Evolutionary conservation across 1,140 invertebrate genomes (phyloP), one percentile per base, ranked within the genome.

Genomic region (Brachionus manjavacas): DNA sequence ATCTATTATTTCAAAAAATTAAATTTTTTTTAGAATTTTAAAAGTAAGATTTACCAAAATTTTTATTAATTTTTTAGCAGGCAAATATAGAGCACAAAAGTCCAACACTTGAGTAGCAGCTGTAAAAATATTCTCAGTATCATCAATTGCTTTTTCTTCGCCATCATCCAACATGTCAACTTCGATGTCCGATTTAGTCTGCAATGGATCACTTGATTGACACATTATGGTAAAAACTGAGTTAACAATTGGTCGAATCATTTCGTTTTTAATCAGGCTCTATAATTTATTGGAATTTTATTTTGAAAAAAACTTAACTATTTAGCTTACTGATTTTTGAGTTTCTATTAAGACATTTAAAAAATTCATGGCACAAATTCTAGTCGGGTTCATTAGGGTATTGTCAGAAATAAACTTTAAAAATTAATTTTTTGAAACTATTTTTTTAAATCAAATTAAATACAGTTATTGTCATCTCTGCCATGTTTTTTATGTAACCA

Each of bases 291-390:
- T 0, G 25, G 9, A 31, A 46, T 39, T 41, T 46, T 14, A 31
- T 31, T 11, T 1, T 2, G 25, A 64, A 31, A 74, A 11, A 39
- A 6, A 6, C 7, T 35, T 35, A 35, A 35, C 4, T 46, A 46
- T 12, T 46, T 14, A 46, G 11, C 43, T 80, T 80, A 80, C 76
- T 11, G 79, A 43, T 81, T 81, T 81, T 64, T 81, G 79, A 11
- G 64, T 60, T 39, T 81, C 79, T 64, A 81, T 81, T 9, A 81
- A 41, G 9, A 81, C 52, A 35, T 68, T 68, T 41, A 81, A 46
- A 46, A 81, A 81, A 25, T 68, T 81, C 79, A 81, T 81, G 14
- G 79, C 49, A 68, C 52, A 81, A 41, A 81, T 64, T 68, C 79
- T 60, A 16, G 79, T 81, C 11, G 52, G 79, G 3, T 81, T 81